Evolutionary conservation across 1,140 invertebrate species (phyloP), one percentile per base, ranked within the genome.

Genomic region (Laupala kohalensis): DNA sequence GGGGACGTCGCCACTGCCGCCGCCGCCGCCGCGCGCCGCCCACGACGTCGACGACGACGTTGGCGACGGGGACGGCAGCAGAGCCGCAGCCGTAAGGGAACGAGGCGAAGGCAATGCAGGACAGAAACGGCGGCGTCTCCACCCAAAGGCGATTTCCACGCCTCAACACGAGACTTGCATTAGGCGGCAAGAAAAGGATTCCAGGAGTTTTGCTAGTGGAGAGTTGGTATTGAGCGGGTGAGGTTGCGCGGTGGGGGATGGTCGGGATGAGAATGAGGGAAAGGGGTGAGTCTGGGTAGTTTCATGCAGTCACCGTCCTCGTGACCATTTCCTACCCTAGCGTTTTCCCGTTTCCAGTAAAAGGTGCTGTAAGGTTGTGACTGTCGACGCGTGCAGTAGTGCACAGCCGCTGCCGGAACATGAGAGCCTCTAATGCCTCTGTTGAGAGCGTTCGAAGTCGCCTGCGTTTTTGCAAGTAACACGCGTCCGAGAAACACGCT

Each of bases 141-240:
- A 28, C 53, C 30, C 37, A 70, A 70, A 63, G 37, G 69, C 53
- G 69, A 70, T 64, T 70, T 69, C 69, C 69, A 69, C 69, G 62
- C 30, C 37, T 64, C 30, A 69, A 69, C 53, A 70, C 63, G 69
- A 64, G 53, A 25, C 69, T 70, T 70, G 37, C 69, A 64, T 69
- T 62, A 53, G 53, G 12, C 12, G 69, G n/a, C 25, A 70, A 70
- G 69, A 63, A 63, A 70, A 70, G 53, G 69, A 30, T 63, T 69
- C 25, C 0, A 6, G 24, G 26, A 28, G 37, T 53, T 53, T 53
- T 53, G 37, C 37, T 53, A 4, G 37, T 19, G 37, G 37, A 53
- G 37, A 53, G 37, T 53, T 53, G 37, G 37, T 53, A 53, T 53
- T 13, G 67, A 28, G 67, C 28, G 26, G 25, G 67, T 15, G 64